phyloP scores from a whole-genome alignment of 2,888 invertebrate species.

The Proisotoma minuta region DNA sequence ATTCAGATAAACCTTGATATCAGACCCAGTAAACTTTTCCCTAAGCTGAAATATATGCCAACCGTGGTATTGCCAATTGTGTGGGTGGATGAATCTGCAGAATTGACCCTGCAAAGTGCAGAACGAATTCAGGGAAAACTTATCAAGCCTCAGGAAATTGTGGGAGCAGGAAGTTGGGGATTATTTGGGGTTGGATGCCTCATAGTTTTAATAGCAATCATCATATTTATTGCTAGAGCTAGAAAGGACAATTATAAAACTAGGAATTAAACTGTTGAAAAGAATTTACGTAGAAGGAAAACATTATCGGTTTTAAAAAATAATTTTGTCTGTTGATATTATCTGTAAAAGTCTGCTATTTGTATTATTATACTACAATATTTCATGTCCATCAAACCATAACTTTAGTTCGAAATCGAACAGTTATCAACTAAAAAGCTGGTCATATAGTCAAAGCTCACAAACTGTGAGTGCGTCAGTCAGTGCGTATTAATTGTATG shows the following conservation, averaged over 20 bases:
- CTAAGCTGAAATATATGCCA: conserved; percentile 29
- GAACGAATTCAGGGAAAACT: conserved; percentile 26
- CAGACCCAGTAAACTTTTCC: conserved; percentile 22
- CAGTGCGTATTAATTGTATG: too few species aligned
- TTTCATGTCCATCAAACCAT: too few species aligned
- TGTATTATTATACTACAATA: too few species aligned
- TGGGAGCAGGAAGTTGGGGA: conserved; percentile 31
- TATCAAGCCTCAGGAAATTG: conserved; percentile 28
- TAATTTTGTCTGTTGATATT: too few species aligned
- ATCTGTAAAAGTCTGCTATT: too few species aligned
- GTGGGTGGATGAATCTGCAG: conserved; percentile 47
- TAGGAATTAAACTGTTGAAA: neutral
- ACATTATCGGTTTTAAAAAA: too few species aligned
- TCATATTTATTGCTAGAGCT: conserved; percentile 13
- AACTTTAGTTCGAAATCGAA: too few species aligned
- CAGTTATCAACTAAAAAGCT: too few species aligned
- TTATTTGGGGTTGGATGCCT: conserved; percentile 28
- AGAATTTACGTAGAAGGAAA: too few species aligned
- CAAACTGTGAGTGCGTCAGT: too few species aligned
- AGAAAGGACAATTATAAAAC: neutral
- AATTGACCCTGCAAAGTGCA: conserved; percentile 27
- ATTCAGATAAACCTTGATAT: conserved; percentile 46
- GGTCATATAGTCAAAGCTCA: too few species aligned
- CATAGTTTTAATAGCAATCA: conserved; percentile 18
- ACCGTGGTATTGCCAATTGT: conserved; percentile 45